Evolutionary conservation across 2,797 vertebrate genomes (phyloP), one percentile per base, ranked within the genome.

Genomic region (Gobionotothen gibberifrons): DNA sequence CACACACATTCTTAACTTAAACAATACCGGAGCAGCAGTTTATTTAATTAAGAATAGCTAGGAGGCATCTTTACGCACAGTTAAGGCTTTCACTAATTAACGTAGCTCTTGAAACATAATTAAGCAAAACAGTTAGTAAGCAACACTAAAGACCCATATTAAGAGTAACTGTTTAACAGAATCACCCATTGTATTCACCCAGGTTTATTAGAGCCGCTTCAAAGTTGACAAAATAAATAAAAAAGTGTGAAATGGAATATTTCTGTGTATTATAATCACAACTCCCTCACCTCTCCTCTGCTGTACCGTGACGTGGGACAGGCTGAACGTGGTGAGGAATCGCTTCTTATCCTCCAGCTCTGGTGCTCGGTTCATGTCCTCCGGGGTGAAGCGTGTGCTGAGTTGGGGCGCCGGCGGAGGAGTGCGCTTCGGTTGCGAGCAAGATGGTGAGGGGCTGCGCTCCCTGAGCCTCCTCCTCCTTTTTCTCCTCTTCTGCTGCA

Each of bases 261-360:
- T 44, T 44, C 22, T 56, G 12, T 22, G 21, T 3, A 15, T 59
- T 5, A 42, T 9, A 10, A 7, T 32, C 17, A 32, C 29, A 13
- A 36, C 11, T 7, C 9, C 4, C 57, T 69, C 89, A 99, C 98
- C 98, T 96, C 90, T 96, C 85, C 97, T 95, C 92, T 97, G 96
- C 90, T 99, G 96, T 0, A 95, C 74, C 1, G 96, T 97, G 89
- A 99, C 93, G 72, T 99, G 98, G 0, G 97, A 96, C 74, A 99
- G 95, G 92, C 95, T 97, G 93, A 99, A 99, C 90, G 96, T 96
- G 73, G 96, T 98, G 84, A 99, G 96, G 92, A 99, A 99, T 59
- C 94, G 94, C 54, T 97, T 99, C 93, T 99, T 99, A 87, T 99
- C 97, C 87, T 99, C 98, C 12, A 99, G 95, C 91, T 98, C 97